Percentiles rank a stretch among this genome's conserved stretches.
phyloP scores from a whole-genome alignment of 92 coral and sea anemone species.

The Virgularia gustaviana region DNA sequence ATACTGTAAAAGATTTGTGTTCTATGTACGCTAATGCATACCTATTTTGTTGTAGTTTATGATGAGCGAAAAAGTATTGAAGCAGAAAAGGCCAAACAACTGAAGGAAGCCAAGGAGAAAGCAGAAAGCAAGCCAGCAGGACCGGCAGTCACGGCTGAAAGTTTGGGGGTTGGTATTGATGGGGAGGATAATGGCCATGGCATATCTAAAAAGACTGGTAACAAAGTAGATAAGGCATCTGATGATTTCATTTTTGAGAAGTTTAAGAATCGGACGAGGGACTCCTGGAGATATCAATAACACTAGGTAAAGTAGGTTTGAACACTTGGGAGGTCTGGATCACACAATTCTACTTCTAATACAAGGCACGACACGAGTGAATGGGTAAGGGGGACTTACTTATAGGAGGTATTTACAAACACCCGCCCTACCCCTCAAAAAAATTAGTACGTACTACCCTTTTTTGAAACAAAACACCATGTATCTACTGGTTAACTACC shows the following conservation, averaged over 20 bases:
- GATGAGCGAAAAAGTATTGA: constrained; percentile 79
- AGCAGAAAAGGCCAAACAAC: constrained; percentile 80
- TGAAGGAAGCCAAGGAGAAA: constrained; percentile 67
- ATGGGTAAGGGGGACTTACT: too few species aligned
- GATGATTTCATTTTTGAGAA: constrained; percentile 96
- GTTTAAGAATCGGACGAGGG: constrained; percentile 88
- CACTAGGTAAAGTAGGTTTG: background rate
- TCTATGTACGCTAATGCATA: too few species aligned
- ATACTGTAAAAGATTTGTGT: too few species aligned
- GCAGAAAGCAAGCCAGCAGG: constrained; percentile 59
- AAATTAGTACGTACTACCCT: too few species aligned
- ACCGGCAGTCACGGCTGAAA: constrained; percentile 73
- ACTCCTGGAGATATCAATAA: constrained; percentile 96
- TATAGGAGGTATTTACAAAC: too few species aligned
- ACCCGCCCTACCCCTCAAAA: too few species aligned
- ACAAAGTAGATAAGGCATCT: constrained; percentile 78
- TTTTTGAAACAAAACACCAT: too few species aligned
- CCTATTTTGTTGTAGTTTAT: constrained; percentile 49
- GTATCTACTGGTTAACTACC: too few species aligned
- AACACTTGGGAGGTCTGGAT: background rate
- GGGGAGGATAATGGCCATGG: constrained; percentile 26
- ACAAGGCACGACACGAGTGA: too few species aligned
- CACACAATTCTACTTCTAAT: too few species aligned
- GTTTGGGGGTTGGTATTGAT: constrained; percentile 49
- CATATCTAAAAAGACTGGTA: constrained; percentile 49